These are phyloP conservation scores for Engystomops pustulosus DNA, from an alignment of 2,113 vertebrate genomes.

Conservation along the genomic window DNA sequence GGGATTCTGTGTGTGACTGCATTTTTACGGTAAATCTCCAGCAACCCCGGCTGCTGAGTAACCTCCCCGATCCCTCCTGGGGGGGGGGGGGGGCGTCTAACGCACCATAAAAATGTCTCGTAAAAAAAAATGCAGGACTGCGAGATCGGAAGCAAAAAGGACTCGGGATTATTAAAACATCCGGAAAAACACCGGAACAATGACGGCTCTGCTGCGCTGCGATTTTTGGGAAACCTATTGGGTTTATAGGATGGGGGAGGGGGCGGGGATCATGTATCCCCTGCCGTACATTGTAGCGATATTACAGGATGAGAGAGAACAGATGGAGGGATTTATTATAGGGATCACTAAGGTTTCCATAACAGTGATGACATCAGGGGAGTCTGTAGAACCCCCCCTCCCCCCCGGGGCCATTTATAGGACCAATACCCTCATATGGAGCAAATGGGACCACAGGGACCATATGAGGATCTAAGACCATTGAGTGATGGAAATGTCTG, in stretches of 20 bases:
- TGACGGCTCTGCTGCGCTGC: too few species aligned
- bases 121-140: slow-evolving; percentile 42
- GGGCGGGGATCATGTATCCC: neutral
- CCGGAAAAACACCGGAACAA: too few species aligned
- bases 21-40: slow-evolving; percentile 57
- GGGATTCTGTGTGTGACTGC: too few species aligned
- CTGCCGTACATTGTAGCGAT: neutral
- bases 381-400: too few species aligned
- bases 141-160: slow-evolving; percentile 47
- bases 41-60: slow-evolving; percentile 56
- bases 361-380: neutral
- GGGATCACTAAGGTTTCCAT: neutral
- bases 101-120: slow-evolving; percentile 56
- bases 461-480: too few species aligned
- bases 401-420: too few species aligned
- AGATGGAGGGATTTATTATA: neutral
- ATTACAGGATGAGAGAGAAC: neutral
- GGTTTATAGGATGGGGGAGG: neutral
- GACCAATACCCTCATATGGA: too few species aligned
- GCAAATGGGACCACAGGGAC: too few species aligned
- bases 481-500: too few species aligned
- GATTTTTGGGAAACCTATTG: neutral
- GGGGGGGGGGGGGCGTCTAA: too few species aligned
- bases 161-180: slow-evolving; percentile 40
- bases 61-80: slow-evolving; percentile 28